Conservation (phyloP, 1,140 invertebrate species). For the Lordiphosa mommai region DNA sequence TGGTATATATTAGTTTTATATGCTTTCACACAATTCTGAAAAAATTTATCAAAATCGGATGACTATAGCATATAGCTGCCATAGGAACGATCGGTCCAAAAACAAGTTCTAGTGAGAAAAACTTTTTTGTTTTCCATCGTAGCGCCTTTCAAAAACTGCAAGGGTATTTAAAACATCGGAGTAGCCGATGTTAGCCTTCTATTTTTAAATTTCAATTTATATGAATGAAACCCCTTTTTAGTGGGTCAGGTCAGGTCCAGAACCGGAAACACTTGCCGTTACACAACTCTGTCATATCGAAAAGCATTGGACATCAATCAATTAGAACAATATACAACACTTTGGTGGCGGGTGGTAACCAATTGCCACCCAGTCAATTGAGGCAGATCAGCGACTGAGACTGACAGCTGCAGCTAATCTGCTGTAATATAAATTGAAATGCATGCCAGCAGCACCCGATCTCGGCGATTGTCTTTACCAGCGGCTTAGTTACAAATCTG, state of each 20-base stretch:
- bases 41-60: too few species aligned
- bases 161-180: too few species aligned
- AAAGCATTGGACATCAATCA: constrained; percentile 44
- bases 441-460: background rate
- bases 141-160: too few species aligned
- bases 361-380: constrained; percentile 27
- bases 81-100: too few species aligned
- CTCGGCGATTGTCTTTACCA: constrained; percentile 12
- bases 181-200: too few species aligned
- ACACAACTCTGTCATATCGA: constrained; percentile 23
- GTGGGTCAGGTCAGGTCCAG: background rate
- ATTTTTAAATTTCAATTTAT: too few species aligned
- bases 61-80: too few species aligned
- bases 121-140: too few species aligned
- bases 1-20: too few species aligned
- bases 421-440: constrained; percentile 37
- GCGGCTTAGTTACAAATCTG: constrained; percentile 42
- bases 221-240: too few species aligned
- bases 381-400: constrained; percentile 38
- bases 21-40: too few species aligned
- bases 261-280: constrained; percentile 22
- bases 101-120: too few species aligned
- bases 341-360: constrained; percentile 20
- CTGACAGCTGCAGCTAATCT: constrained; percentile 28
- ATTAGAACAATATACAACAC: constrained; percentile 42